Evolutionary conservation across 2,113 vertebrate genomes (phyloP).

Genomic region (Sterna hirundo): DNA sequence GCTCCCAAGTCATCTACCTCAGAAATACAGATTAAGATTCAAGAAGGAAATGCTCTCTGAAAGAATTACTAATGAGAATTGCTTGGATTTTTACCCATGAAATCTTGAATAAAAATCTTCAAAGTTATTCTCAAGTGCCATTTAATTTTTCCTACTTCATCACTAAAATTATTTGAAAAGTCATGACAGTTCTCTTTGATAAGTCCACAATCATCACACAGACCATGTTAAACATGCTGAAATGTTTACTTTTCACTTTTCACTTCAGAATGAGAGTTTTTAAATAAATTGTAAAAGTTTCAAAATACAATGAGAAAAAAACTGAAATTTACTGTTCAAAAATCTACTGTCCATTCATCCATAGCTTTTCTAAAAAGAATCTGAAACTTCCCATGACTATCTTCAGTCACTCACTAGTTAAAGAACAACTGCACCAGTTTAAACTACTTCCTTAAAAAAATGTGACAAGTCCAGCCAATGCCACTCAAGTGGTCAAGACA

Average conservation of each 20-base stretch:
- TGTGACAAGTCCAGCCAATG: neutral
- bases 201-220: neutral
- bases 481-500: neutral
- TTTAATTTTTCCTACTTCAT: neutral
- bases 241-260: neutral
- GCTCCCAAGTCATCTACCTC: neutral
- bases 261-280: neutral
- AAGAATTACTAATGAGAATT: neutral
- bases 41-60: neutral
- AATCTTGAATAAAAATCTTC: neutral
- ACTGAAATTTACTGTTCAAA: neutral
- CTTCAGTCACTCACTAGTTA: neutral
- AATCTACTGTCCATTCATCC: neutral
- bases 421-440: neutral
- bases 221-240: neutral
- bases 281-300: neutral
- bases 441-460: neutral
- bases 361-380: neutral
- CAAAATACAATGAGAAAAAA: neutral
- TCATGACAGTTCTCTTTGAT: neutral
- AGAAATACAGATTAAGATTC: neutral
- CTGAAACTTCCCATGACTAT: neutral
- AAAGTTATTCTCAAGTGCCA: neutral
- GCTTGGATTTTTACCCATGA: slow-evolving; percentile 10
- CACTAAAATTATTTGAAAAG: neutral